Percentiles rank a stretch among this genome's conserved stretches.
Evolutionary conservation across 2,113 vertebrate species (phyloP).

Genomic region (Aphelocoma coerulescens): DNA sequence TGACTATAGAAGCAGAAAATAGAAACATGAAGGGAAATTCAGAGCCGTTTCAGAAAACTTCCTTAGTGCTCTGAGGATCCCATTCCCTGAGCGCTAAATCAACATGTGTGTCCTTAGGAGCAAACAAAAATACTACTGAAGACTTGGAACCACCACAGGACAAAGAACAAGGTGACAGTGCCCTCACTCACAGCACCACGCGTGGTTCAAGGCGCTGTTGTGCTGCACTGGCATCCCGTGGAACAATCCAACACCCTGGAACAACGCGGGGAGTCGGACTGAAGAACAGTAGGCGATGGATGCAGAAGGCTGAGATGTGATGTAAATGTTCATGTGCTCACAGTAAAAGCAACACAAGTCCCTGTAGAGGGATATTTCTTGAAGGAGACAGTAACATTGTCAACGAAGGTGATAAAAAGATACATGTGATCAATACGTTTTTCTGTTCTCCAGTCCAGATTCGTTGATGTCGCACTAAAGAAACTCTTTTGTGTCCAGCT

Average conservation of each 20-base stretch:
- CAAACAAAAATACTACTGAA: neutral
- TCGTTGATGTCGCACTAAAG: neutral
- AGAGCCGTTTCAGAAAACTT: neutral
- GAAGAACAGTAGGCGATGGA: rapidly evolving
- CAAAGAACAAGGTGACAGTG: neutral
- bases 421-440: neutral
- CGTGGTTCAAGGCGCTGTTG: neutral
- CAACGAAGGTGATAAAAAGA: neutral
- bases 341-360: rapidly evolving
- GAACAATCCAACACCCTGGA: neutral
- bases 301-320: neutral
- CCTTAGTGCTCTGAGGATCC: neutral
- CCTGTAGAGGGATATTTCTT: neutral
- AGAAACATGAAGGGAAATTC: neutral
- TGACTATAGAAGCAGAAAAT: neutral
- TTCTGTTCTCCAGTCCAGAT: neutral
- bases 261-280: rapidly evolving
- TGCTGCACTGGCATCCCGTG: neutral
- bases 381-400: neutral
- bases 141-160: neutral
- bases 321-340: rapidly evolving
- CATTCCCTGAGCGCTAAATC: neutral
- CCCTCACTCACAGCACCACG: neutral
- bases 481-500: neutral
- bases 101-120: neutral